Base-by-base conservation (phyloP, 2,113 vertebrate species). In the Trichomycterus rosablanca region DNA sequence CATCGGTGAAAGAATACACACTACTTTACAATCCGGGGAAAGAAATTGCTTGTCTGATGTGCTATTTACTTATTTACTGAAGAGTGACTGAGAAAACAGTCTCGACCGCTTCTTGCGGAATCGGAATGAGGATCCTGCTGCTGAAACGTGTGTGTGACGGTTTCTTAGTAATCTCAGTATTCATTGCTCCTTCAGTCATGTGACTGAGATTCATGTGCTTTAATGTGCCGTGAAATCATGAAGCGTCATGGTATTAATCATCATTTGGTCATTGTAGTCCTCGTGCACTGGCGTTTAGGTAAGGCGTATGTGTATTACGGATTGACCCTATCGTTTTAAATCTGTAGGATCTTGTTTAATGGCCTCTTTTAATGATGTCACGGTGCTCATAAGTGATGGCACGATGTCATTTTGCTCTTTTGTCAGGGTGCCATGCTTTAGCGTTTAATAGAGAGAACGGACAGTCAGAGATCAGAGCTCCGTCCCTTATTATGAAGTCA, bases 401-500 rank as follows among this genome's bases (percentile, higher is more conserved):
- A 30, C 20, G 52, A 44, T 64, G 62, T 65, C 51, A 32, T 46
- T 55, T 64, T 43, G 28, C 11, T 42, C 43, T 28, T 46, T 61
- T 44, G 42, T 45, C 42, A 22, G 30, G 28, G 45, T 50, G 59
- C 46, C 59, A 53, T 51, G 44, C 15, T 39, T 18, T 52, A 22
- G 11, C 14, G 42, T 48, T 56, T 35, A 37, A 35, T 44, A 40
- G 43, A 30, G 52, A 35, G 45, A 63, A 43, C 45, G 46, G 59
- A 23, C 43, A 42, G 39, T 42, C 66, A 63, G 32, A 15, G 59
- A 28, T 42, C 66, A 63, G 32, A 15, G 59, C 51, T 63, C 55
- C 48, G 43, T 30, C 59, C 53, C 59, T 68, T 51, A 68, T 68
- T 68, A 68, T 54, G 23, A 16, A 20, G 56, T 61, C 48, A 71